Percentiles rank a stretch among this genome's conserved stretches.
Evolutionary conservation across 2,888 invertebrate species (phyloP).

Genomic region (Prionchulus punctatus): DNA sequence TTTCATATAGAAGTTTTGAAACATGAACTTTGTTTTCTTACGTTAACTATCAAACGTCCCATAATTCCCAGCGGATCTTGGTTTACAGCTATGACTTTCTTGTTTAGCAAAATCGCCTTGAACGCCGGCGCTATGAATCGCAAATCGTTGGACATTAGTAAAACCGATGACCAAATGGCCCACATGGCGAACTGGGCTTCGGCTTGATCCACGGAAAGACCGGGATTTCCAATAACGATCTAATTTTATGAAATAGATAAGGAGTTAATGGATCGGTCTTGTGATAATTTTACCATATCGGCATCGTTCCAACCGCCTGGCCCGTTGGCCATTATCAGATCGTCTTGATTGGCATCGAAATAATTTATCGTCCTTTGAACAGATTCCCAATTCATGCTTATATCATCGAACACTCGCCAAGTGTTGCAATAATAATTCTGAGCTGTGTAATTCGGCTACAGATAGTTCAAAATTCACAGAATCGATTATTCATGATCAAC

Average conservation of each 20-base stretch:
- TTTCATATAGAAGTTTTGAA: no score
- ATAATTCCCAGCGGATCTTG: constrained; percentile 82
- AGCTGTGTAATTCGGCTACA: constrained; percentile 71
- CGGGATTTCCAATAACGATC: constrained; percentile 7
- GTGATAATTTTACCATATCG: constrained; percentile 85
- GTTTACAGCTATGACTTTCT: constrained; percentile 75
- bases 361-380: constrained; percentile 80
- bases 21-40: no score
- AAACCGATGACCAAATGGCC: constrained; percentile 69
- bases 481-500: no score
- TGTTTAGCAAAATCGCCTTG: constrained; percentile 74
- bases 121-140: constrained; percentile 70
- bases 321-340: constrained; percentile 72
- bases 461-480: no score
- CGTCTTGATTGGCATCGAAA: constrained; percentile 80
- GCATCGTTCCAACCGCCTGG: constrained; percentile 96
- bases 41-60: constrained; percentile 50
- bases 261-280: no score
- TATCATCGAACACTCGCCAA: constrained; percentile 89
- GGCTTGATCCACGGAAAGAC: constrained; percentile 51
- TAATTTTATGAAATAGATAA: no score
- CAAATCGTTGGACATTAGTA: constrained; percentile 86
- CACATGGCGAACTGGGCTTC: constrained; percentile 91
- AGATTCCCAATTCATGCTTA: constrained; percentile 84
- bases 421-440: constrained; percentile 75